A percentile compares a stretch with the other conserved stretches of the same genome.
Evolutionary conservation across 2,797 vertebrate genomes (phyloP).

Genomic region (Nannoperca australis): DNA sequence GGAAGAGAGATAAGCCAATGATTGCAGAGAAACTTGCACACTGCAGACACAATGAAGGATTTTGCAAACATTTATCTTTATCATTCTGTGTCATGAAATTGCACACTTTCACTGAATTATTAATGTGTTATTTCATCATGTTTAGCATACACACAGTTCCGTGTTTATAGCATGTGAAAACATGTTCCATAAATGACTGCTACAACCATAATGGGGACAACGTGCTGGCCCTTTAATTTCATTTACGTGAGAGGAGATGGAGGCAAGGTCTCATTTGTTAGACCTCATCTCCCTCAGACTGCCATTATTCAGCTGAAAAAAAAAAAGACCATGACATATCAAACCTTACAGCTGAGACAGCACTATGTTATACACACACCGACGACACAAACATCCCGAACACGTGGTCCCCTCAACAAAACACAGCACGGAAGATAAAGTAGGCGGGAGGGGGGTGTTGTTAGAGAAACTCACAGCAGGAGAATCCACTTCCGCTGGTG

Average conservation of each 20-base stretch:
- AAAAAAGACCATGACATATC: constrained; percentile 34
- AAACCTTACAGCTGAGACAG: constrained; percentile 56
- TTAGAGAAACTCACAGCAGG: constrained; percentile 33
- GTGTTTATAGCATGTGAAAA: constrained; percentile 27
- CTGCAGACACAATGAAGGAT: background rate
- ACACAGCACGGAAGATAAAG: constrained; percentile 48
- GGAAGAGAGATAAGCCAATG: constrained; percentile 13
- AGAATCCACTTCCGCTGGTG: constrained; percentile 45
- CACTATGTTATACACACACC: constrained; percentile 46
- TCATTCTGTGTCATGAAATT: constrained; percentile 15
- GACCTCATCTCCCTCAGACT: constrained; percentile 44
- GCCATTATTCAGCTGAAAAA: constrained; percentile 23
- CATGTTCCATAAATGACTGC: constrained; percentile 39
- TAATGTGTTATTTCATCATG: constrained; percentile 22
- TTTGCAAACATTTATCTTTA: constrained; percentile 21
- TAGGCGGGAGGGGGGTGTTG: constrained; percentile 42
- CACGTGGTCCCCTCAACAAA: constrained; percentile 75
- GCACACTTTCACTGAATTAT: constrained; percentile 9
- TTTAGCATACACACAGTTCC: constrained; percentile 1
- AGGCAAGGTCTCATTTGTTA: constrained; percentile 46
- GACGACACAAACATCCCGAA: constrained; percentile 66
- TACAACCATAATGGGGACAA: constrained; percentile 47
- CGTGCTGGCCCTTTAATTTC: constrained; percentile 73
- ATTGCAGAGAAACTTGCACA: background rate
- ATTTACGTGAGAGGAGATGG: constrained; percentile 60